Base-by-base conservation (phyloP, 2,113 vertebrate species). In the Phainopepla nitens region DNA sequence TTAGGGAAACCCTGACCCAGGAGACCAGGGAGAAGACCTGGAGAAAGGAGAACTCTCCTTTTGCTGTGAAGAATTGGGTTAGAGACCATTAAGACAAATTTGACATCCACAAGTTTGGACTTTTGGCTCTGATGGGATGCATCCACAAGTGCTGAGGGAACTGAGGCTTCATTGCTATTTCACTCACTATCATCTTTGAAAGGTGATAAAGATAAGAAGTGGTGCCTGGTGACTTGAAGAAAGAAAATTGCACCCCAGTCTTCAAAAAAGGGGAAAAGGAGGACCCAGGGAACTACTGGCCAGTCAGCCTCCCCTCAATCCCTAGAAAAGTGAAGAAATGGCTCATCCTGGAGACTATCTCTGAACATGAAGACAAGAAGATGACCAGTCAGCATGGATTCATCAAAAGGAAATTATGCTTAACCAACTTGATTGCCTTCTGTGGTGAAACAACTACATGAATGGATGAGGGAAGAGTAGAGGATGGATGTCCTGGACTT, bases 211-310 rank as follows among this genome's bases (percentile, higher is more conserved):
- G n/a, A 10, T 19, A 42, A 35, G 36, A 28, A 73, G 6, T 15
- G 19, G 9, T 41, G 6, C 15, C 50, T 29, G 7, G 28, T 28
- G 19, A 41, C 29, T 15, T 0, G 0, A 41, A 28, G 6, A 47
- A 39, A 56, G 27, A 3, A 62, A 54, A 72, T 39, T 9, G 17
- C 33, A 45, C 2, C 10, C 5, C 28, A 56, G 15, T 8, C 58
- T 73, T 64, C 49, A 56, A 64, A 39, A n/a, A 23, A 19, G 23
- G 13, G 14, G 39, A n/a, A 28, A 17, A 54, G 9, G 7, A 54
- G 17, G 22, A 45, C 6, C 11, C 9, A 22, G 22, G 28, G 41
- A 64, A 13, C 18, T 58, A 31, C 44, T 29, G 45, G 9, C 9
- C 31, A 42, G 41, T 41, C n/a, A 73, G 24, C 8, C 19, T 65